Evolutionary conservation across 2,797 vertebrate genomes (phyloP).

Genomic region (Xyrichtys novacula): DNA sequence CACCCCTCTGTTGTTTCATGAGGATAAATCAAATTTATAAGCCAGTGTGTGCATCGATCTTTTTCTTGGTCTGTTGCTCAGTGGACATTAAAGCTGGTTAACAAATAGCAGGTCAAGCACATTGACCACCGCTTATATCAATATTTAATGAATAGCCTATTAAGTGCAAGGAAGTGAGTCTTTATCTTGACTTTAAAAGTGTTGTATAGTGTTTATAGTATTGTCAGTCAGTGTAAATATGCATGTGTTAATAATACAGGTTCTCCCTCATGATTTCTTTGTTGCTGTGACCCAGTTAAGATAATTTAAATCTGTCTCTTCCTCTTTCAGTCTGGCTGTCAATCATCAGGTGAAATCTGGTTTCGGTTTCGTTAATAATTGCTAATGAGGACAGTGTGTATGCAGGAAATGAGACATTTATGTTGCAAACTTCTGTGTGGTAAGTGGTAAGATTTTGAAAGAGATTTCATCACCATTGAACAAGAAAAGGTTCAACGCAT

Average conservation of each 20-base stretch:
- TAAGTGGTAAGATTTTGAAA: too few species aligned
- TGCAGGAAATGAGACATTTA: not conserved
- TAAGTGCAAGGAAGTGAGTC: slow-evolving; percentile 1
- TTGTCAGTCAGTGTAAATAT: slow-evolving; percentile 43
- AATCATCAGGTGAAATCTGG: slow-evolving; percentile 41
- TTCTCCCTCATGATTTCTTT: slow-evolving; percentile 53
- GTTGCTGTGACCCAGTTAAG: slow-evolving; percentile 74
- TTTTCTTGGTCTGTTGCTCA: slow-evolving; percentile 40
- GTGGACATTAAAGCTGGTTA: slow-evolving; percentile 19
- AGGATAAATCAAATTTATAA: slow-evolving; percentile 19
- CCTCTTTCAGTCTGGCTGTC: slow-evolving; percentile 26
- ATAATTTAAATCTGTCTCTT: slow-evolving; percentile 60
- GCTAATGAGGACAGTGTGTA: slow-evolving; percentile 10
- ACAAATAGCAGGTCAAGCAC: slow-evolving; percentile 10
- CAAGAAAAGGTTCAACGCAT: too few species aligned
- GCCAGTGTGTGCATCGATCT: slow-evolving; percentile 27
- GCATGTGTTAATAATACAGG: slow-evolving; percentile 60
- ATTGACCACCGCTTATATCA: slow-evolving; percentile 17
- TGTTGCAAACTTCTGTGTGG: not conserved
- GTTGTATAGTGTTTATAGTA: slow-evolving; percentile 45
- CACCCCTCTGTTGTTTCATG: slow-evolving; percentile 1
- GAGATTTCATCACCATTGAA: too few species aligned
- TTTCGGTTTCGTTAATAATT: slow-evolving; percentile 17
- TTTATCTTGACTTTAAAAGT: slow-evolving; percentile 1
- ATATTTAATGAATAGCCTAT: slow-evolving; percentile 35